These are phyloP conservation scores for Phortica okadai DNA, from an alignment of 2,888 invertebrate species.

Conservation along the genomic window DNA sequence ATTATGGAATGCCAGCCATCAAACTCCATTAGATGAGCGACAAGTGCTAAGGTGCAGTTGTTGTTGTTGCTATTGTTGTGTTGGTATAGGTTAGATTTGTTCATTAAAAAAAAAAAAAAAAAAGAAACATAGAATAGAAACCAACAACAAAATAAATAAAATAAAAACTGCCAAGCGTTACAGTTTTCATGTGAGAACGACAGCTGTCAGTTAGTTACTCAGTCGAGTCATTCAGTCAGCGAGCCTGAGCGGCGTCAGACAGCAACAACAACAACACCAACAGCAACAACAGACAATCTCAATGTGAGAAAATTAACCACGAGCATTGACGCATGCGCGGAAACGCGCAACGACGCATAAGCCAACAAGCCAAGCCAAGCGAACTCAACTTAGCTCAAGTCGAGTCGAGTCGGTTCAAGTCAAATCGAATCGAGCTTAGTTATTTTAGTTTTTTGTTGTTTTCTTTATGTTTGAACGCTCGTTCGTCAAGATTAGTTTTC, in stretches of 20 bases:
- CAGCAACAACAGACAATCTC: neutral
- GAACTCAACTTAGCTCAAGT: too few species aligned
- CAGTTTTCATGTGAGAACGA: neutral
- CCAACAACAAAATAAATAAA: neutral
- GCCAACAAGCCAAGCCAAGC: too few species aligned
- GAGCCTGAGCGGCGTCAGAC: too few species aligned
- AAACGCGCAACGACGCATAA: too few species aligned
- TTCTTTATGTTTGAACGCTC: too few species aligned
- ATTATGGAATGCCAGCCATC: conserved; percentile 50
- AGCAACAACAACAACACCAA: neutral
- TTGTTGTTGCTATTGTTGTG: conserved; percentile 35
- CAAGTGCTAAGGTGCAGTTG: conserved; percentile 21
- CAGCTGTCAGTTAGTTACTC: conserved; percentile 5
- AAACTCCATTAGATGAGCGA: neutral
- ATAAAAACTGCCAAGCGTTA: conserved; percentile 10
- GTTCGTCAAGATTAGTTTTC: neutral
- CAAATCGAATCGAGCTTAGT: neutral
- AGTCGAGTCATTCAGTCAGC: too few species aligned
- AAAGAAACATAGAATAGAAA: neutral
- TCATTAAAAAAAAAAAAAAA: neutral
- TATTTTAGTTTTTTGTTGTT: too few species aligned
- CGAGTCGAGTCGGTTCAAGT: too few species aligned
- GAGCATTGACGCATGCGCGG: too few species aligned
- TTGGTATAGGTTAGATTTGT: neutral
- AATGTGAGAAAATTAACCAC: neutral